Evolutionary conservation across 2,888 invertebrate species (phyloP).

Genomic region (Patella ulyssiponensis): DNA sequence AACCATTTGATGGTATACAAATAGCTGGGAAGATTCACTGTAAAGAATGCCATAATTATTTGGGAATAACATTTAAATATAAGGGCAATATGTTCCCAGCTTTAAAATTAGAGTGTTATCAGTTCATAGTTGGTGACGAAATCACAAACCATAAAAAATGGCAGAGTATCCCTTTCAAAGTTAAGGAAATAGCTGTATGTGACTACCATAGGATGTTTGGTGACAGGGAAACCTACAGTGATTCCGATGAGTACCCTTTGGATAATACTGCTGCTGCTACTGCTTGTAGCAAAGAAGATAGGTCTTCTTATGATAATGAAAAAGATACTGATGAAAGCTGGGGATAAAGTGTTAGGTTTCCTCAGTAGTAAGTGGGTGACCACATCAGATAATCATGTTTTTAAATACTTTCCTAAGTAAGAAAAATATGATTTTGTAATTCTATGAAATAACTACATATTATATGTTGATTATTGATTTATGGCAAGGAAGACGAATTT

Average conservation of each 20-base stretch:
- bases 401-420: too few relatives aligned
- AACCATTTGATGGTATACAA: conserved; percentile 28
- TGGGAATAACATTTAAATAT: conserved; percentile 43
- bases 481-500: too few relatives aligned
- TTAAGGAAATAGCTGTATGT: conserved; percentile 23
- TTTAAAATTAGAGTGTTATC: conserved; percentile 39
- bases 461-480: too few relatives aligned
- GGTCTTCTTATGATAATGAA: too few relatives aligned
- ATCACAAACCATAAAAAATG: conserved; percentile 37
- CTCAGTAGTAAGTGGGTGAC: too few relatives aligned
- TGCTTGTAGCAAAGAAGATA: too few relatives aligned
- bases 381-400: too few relatives aligned
- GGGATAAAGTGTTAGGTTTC: too few relatives aligned
- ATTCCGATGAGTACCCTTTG: too few relatives aligned
- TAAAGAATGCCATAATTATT: conserved; percentile 39
- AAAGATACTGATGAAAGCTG: too few relatives aligned
- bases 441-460: too few relatives aligned
- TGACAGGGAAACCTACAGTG: background rate
- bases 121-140: conserved; percentile 30
- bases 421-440: too few relatives aligned
- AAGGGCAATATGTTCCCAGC: conserved; percentile 39
- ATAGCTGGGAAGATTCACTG: conserved; percentile 45
- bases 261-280: background rate
- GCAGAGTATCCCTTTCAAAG: conserved; percentile 44
- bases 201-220: conserved; percentile 18